phyloP scores from a whole-genome alignment of 2,888 invertebrate species.

The Belgica antarctica region DNA sequence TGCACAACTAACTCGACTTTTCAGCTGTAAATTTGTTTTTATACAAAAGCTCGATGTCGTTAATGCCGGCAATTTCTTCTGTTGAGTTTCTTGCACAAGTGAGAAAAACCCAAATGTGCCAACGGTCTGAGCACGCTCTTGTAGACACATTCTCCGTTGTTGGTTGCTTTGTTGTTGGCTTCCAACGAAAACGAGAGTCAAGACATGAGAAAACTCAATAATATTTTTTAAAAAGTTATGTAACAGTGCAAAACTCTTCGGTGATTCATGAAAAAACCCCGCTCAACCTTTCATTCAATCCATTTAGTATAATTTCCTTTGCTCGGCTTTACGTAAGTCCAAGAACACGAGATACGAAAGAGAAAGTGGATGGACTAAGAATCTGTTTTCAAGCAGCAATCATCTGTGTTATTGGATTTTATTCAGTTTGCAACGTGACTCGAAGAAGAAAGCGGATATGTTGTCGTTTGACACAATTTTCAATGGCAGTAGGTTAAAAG shows the following conservation, averaged over 20 bases:
- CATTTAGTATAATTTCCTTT: too few relatives aligned
- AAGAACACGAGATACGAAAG: too few relatives aligned
- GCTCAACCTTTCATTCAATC: neutral
- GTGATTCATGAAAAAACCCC: conserved; percentile 13
- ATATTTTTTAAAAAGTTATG: neutral
- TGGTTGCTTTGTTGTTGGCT: neutral
- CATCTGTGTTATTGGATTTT: too few relatives aligned
- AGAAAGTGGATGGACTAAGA: too few relatives aligned
- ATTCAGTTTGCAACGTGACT: too few relatives aligned
- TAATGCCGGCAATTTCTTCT: neutral
- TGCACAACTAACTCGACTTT: neutral
- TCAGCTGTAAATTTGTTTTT: neutral
- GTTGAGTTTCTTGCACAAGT: conserved; percentile 24
- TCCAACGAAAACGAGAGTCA: conserved; percentile 23
- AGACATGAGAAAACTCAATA: conserved; percentile 27
- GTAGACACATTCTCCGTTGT: neutral
- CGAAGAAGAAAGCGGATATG: too few relatives aligned
- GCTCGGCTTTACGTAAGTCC: too few relatives aligned
- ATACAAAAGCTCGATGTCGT: neutral
- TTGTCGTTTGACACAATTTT: too few relatives aligned
- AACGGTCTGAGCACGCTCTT: neutral
- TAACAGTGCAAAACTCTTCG: neutral
- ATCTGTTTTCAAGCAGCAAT: too few relatives aligned
- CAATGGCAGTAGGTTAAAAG: too few relatives aligned
- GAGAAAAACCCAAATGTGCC: conserved; percentile 15